Base-by-base conservation (phyloP, 2,888 invertebrate genomes). In the Hedya salicella region DNA sequence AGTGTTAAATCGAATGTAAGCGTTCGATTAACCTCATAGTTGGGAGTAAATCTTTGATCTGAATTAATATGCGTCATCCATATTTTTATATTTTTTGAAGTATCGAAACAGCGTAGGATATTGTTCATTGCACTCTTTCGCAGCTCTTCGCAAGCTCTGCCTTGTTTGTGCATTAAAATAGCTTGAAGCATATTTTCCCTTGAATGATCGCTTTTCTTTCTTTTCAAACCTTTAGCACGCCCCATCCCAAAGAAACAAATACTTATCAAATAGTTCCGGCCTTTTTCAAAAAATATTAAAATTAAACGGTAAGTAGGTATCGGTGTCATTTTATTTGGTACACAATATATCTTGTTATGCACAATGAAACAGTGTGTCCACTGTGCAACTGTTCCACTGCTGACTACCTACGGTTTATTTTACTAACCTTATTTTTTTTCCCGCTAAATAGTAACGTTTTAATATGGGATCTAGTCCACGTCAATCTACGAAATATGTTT, bases 131-230 rank as follows among this genome's bases (percentile, higher is more conserved):
- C 48, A 48, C 17, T 52, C 36, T 52, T 52, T 8, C 25, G 52
- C 52, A 52, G 52, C 13, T 25, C 25, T 52, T 52, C 17, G 16
- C 52, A 52, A 52, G 25, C 52, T 52, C 32, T 52, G 16, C 52
- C 52, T 52, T 52, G 19, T 52, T 30, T 52, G 52, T 52, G 52
- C 52, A 52, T 32, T 52, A 52, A 17, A 52, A 30, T 36, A 25
- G 52, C 52, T 14, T 19, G 32, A 52, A 52, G 52, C 52, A 52
- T 52, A 25, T 52, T 36, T 52, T 25, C 52, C 25, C 36, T 17
- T 21, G 19, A 30, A 52, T 30, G 52, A 25, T 52, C 52, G 4
- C 52, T 16, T 48, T 48, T 48, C 52, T 52, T 52, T 52, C 52
- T 30, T 52, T 52, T 52, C 25, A 52, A 25, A 21, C 25, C 13